phyloP scores from a whole-genome alignment of 2,113 vertebrate genomes.

The Pan paniscus region DNA sequence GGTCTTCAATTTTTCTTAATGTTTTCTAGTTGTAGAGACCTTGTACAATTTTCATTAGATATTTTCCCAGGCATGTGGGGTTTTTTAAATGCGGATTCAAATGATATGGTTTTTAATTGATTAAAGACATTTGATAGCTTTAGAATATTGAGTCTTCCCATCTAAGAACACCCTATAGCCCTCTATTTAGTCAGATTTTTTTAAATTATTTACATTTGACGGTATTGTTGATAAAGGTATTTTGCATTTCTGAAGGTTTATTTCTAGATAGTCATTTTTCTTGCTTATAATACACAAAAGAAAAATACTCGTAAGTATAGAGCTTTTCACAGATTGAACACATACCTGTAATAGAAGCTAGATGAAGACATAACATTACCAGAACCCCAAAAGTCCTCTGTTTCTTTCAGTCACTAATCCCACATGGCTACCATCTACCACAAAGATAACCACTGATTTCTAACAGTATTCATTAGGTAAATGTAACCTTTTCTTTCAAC shows the following conservation, averaged over 20 bases:
- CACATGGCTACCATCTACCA: too few species aligned
- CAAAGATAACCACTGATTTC: not conserved
- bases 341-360: not conserved
- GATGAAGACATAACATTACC: not conserved
- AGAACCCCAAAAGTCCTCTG: not conserved
- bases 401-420: not conserved
- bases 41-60: slow-evolving; percentile 1
- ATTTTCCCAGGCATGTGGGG: not conserved
- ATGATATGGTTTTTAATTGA: not conserved
- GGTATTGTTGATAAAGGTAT: not conserved
- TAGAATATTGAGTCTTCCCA: not conserved
- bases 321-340: not conserved
- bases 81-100: not conserved
- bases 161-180: not conserved
- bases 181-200: not conserved
- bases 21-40: not conserved
- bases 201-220: not conserved
- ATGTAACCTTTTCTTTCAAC: not conserved
- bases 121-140: not conserved
- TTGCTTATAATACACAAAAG: not conserved
- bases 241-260: too few species aligned
- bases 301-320: not conserved
- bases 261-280: not conserved
- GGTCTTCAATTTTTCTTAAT: not conserved
- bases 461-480: not conserved